phyloP scores from a whole-genome alignment of 2,888 invertebrate species.

The Drosophila demipolita region DNA sequence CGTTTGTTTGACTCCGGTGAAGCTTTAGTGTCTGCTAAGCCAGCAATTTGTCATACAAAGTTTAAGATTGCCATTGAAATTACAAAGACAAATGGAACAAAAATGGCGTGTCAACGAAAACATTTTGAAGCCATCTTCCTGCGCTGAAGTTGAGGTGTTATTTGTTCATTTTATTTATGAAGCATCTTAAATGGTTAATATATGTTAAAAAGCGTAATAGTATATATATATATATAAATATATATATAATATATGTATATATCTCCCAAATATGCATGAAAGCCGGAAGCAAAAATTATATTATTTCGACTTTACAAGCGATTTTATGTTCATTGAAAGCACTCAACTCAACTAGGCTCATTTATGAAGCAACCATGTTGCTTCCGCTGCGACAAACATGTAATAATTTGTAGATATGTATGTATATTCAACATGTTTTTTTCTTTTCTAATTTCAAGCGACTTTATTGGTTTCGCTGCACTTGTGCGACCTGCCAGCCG shows the following conservation, averaged over 20 bases:
- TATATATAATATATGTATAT: constrained; percentile 33
- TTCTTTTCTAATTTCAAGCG: constrained; percentile 28
- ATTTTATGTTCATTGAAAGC: constrained; percentile 42
- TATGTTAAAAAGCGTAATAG: constrained; percentile 37
- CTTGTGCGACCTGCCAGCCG: constrained; percentile 14
- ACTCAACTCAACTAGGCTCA: constrained; percentile 14
- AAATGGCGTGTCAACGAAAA: constrained; percentile 60
- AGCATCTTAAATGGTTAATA: constrained; percentile 56
- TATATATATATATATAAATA: constrained; percentile 38
- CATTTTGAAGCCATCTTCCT: constrained; percentile 25
- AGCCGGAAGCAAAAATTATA: constrained; percentile 58
- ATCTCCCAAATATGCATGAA: constrained; percentile 16
- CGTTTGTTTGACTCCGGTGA: constrained; percentile 22
- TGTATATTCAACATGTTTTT: neutral
- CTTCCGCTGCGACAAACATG: constrained; percentile 18
- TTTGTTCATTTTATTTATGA: constrained; percentile 22
- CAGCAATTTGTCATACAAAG: constrained; percentile 71
- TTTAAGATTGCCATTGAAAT: constrained; percentile 66
- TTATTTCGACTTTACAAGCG: constrained; percentile 60
- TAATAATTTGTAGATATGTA: neutral
- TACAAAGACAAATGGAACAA: constrained; percentile 31
- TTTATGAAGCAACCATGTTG: constrained; percentile 11
- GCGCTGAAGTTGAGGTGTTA: constrained; percentile 15
- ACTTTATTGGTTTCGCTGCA: constrained; percentile 24
- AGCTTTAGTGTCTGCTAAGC: constrained; percentile 37